These are phyloP conservation scores for Lasioglossum malachurum DNA, from an alignment of 2,888 invertebrate genomes.

Conservation along the genomic window DNA sequence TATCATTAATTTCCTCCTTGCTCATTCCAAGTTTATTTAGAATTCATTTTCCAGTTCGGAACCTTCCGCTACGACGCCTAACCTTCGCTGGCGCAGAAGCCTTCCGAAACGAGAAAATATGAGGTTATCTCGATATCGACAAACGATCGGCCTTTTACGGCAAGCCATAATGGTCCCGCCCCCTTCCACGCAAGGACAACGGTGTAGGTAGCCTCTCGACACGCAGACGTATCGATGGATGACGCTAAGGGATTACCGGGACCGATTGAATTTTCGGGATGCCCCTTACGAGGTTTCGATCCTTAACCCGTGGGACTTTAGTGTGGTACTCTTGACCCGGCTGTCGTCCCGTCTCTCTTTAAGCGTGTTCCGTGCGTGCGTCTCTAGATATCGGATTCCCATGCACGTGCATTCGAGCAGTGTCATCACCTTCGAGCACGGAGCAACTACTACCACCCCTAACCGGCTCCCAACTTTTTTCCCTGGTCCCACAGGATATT, in stretches of 20 bases:
- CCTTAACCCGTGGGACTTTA: conserved; percentile 80
- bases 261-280: conserved; percentile 74
- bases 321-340: conserved; percentile 79
- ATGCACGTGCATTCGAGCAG: conserved; percentile 84
- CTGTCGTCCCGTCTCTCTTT: conserved; percentile 62
- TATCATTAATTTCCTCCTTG: background rate
- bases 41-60: background rate
- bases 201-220: conserved; percentile 58
- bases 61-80: background rate
- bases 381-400: conserved; percentile 81
- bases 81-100: background rate
- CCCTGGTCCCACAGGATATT: conserved; percentile 76
- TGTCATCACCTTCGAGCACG: conserved; percentile 82
- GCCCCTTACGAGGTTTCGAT: conserved; percentile 64
- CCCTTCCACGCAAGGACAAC: background rate
- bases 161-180: conserved; percentile 36
- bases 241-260: conserved; percentile 66
- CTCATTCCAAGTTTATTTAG: background rate
- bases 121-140: conserved; percentile 11
- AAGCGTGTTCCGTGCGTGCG: conserved; percentile 54
- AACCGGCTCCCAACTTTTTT: conserved; percentile 63
- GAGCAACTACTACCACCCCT: conserved; percentile 16
- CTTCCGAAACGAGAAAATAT: background rate
- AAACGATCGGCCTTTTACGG: conserved; percentile 24
- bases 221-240: conserved; percentile 66